Evolutionary conservation across 2,797 vertebrate genomes (phyloP).

Genomic region (Syndactyla subalaris): DNA sequence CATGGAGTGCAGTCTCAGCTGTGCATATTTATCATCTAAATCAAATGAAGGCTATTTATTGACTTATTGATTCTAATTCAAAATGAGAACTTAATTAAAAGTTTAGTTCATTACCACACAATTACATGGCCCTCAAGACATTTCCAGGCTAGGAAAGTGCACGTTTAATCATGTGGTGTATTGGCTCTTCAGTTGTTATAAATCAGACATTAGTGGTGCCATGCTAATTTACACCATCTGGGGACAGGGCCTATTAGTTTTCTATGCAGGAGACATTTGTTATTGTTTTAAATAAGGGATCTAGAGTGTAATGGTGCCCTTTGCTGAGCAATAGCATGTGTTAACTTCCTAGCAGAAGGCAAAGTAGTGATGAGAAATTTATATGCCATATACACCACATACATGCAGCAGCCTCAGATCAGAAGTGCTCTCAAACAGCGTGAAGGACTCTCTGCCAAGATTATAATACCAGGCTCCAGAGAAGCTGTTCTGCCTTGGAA

Average conservation of each 20-base stretch:
- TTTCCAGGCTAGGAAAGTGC: conserved; percentile 50
- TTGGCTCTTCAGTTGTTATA: conserved; percentile 55
- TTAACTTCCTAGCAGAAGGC: conserved; percentile 20
- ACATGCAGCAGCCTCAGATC: background rate
- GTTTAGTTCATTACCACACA: conserved; percentile 66
- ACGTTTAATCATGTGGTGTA: conserved; percentile 55
- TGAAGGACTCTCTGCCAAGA: background rate
- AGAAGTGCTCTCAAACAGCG: background rate
- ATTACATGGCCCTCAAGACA: conserved; percentile 65
- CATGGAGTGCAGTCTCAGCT: conserved; percentile 56
- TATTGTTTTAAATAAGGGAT: conserved; percentile 42
- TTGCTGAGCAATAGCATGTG: conserved; percentile 47
- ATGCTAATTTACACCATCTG: conserved; percentile 58
- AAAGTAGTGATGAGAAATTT: conserved; percentile 5
- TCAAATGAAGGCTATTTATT: conserved; percentile 68
- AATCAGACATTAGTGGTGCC: conserved; percentile 57
- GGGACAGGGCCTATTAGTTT: conserved; percentile 55
- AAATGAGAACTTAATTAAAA: conserved; percentile 72
- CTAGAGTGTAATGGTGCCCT: conserved; percentile 17
- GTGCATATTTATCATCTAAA: conserved; percentile 59
- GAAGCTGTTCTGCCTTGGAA: conserved; percentile 1
- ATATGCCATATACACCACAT: background rate
- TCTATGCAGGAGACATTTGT: conserved; percentile 47
- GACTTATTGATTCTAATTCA: conserved; percentile 71
- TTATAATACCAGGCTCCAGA: background rate